phyloP scores from a whole-genome alignment of 2,113 vertebrate genomes.

The Thalassarche chlororhynchos region DNA sequence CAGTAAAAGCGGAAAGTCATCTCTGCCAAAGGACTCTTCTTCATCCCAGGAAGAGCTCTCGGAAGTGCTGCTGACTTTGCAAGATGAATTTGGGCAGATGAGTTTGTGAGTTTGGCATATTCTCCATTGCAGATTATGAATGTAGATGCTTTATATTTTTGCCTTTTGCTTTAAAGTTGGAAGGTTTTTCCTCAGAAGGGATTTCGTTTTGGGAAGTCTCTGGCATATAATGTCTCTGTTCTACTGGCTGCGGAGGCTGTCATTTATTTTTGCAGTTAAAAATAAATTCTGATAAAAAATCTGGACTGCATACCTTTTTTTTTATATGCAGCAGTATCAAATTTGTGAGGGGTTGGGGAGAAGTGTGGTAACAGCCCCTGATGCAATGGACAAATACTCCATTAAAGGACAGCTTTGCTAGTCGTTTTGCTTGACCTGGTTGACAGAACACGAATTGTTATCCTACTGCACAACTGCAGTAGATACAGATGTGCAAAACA shows the following conservation, averaged over 20 bases:
- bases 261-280: background rate
- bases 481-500: background rate
- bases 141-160: background rate
- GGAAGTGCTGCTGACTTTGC: slow-evolving; percentile 86
- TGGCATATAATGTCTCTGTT: background rate
- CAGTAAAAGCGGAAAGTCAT: slow-evolving; percentile 33
- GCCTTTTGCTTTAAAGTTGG: background rate
- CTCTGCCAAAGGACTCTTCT: slow-evolving; percentile 49
- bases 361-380: background rate
- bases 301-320: background rate
- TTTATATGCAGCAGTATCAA: background rate
- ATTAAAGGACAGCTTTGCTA: background rate
- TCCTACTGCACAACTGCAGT: background rate
- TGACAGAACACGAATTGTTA: background rate
- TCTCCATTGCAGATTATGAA: background rate
- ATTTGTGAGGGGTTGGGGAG: background rate
- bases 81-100: slow-evolving; percentile 94
- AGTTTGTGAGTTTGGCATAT: slow-evolving; percentile 83
- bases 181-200: background rate
- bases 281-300: background rate
- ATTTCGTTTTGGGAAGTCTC: background rate
- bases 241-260: background rate
- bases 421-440: background rate
- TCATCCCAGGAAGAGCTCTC: slow-evolving; percentile 84
- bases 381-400: background rate